Conservation (phyloP, 2,888 invertebrate genomes). For the Oscheius myriophilus region DNA sequence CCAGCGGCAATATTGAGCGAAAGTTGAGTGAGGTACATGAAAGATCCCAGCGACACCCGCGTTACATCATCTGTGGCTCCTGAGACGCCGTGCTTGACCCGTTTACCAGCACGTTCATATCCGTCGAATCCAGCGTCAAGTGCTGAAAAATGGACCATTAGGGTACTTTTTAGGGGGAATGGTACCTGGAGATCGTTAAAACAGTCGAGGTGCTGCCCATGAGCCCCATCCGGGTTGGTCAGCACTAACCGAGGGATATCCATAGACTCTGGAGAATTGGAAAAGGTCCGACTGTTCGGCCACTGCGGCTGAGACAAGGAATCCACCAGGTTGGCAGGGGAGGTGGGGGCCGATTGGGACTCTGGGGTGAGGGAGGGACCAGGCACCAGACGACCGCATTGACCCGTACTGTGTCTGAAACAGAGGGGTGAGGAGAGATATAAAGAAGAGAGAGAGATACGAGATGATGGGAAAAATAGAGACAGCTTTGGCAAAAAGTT, state of each 20-base stretch:
- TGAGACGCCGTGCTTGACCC: slow-evolving; percentile 9
- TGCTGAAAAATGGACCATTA: slow-evolving; percentile 23
- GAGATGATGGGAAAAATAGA: not conserved
- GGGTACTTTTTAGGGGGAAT: not conserved
- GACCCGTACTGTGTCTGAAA: slow-evolving; percentile 48
- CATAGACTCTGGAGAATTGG: slow-evolving; percentile 59
- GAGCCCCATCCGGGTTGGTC: slow-evolving; percentile 64
- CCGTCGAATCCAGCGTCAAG: slow-evolving; percentile 31
- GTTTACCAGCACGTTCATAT: slow-evolving; percentile 29
- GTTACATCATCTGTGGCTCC: slow-evolving; percentile 13
- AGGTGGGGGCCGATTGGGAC: slow-evolving; percentile 65
- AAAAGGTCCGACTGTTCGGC: slow-evolving; percentile 50
- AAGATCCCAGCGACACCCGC: slow-evolving; percentile 11
- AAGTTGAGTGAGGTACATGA: slow-evolving; percentile 21
- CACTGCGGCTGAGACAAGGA: slow-evolving; percentile 50
- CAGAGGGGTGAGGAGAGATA: not conserved
- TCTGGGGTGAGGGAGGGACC: slow-evolving; percentile 49
- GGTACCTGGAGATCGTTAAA: slow-evolving; percentile 46
- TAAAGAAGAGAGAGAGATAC: not conserved
- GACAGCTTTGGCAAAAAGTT: no score
- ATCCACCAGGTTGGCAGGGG: slow-evolving; percentile 52
- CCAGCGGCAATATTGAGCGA: slow-evolving; percentile 28
- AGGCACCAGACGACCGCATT: slow-evolving; percentile 51
- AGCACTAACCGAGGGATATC: slow-evolving; percentile 64
- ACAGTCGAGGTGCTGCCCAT: slow-evolving; percentile 52